Base-by-base conservation (phyloP, 1,140 invertebrate species). In the Littorina saxatilis region DNA sequence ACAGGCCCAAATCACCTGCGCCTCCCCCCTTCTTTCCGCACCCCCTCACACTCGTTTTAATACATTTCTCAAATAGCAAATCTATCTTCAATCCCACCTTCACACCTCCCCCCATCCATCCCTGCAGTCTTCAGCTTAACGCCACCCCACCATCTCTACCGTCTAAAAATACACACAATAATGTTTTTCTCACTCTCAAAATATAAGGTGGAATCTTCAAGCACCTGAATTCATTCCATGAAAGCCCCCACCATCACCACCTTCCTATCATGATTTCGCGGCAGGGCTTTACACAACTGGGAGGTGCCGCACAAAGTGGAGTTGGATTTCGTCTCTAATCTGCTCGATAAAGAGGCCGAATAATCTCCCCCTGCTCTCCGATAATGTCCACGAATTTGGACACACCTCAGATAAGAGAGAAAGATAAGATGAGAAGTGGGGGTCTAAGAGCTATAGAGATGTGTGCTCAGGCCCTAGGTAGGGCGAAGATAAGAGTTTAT, bases 241-340 rank as follows among this genome's bases (percentile, higher is more conserved):
- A 2, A 27, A 27, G 17, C 11, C n/a, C 63, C 29, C n/a, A 1
- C 27, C 27, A 37, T 7, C 63, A 4, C 4, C 55, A 4, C 55
- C 13, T 23, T 3, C 4, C 15, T 15, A 70, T 70, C n/a, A 35
- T 9, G 37, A 70, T 70, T 35, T 70, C 15, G 1, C 20, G 0
- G 37, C 37, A 13, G 35, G 66, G n/a, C 37, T 68, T n/a, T 73
- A 40, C 5, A 61, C 20, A 61, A 23, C 20, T n/a, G 58, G 17
- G n/a, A 20, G 40, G n/a, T n/a, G n/a, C n/a, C 29, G 29, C 40
- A 73, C 32, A 73, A 32, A 73, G 70, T 43, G 39, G 70, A 43
- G 70, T 73, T 40, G 70, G 40, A 73, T 73, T 73, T 73, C 70
- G 70, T 0, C 32, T 70, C 27, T 75, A 75, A 75, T 75, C 73